Evolutionary conservation across 2,888 invertebrate genomes (phyloP).

Genomic region (Griposia aprilina): DNA sequence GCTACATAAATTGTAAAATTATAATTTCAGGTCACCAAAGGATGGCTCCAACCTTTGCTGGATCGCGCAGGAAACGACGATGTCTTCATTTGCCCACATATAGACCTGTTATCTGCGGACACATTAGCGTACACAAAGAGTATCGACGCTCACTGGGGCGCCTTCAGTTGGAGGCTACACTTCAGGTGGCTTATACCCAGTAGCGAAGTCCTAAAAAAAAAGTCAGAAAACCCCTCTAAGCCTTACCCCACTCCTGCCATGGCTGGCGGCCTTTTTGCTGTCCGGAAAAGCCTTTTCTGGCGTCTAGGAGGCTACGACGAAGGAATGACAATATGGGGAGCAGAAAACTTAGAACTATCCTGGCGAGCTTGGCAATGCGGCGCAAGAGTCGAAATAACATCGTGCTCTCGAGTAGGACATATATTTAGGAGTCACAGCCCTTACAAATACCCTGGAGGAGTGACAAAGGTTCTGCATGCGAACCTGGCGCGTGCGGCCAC

Average conservation of each 20-base stretch:
- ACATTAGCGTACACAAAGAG: conserved; percentile 98
- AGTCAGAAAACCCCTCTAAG: conserved; percentile 92
- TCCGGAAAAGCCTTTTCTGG: conserved; percentile 96
- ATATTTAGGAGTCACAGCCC: conserved; percentile 98
- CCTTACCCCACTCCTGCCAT: conserved; percentile 96
- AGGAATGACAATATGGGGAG: conserved; percentile 98
- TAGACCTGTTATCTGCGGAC: conserved; percentile 96
- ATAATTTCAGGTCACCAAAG: conserved; percentile 87
- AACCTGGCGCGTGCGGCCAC: conserved; percentile 98
- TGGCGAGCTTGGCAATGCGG: conserved; percentile 99
- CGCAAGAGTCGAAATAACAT: conserved; percentile 96
- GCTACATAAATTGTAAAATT: not conserved
- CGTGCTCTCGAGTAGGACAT: conserved; percentile 98
- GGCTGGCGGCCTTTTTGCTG: conserved; percentile 98
- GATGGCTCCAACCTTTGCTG: conserved; percentile 91
- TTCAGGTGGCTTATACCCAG: conserved; percentile 96
- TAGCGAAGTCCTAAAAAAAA: conserved; percentile 91
- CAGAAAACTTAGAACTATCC: conserved; percentile 99
- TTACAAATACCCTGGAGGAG: conserved; percentile 98
- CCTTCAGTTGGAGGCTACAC: conserved; percentile 99
- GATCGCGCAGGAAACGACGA: conserved; percentile 89
- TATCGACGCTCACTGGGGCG: conserved; percentile 99
- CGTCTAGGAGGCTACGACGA: conserved; percentile 94
- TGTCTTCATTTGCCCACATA: conserved; percentile 88
- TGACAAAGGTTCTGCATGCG: conserved; percentile 95